Evolutionary conservation across 1,140 invertebrate genomes (phyloP), one percentile per base, ranked within the genome.

Genomic region (Drosophila sulfurigaster): DNA sequence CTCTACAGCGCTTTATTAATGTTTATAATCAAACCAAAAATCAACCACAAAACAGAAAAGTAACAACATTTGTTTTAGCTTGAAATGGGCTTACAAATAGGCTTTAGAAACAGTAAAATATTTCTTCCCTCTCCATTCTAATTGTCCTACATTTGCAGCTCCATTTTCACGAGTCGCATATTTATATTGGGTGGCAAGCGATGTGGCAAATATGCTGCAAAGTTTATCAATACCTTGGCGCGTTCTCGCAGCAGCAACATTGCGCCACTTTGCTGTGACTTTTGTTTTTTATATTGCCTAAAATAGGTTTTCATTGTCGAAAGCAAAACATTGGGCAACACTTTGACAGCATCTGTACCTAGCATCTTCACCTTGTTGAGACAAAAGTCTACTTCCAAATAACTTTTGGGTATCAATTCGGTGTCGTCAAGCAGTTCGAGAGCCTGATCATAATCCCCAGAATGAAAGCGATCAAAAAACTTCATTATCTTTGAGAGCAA

Each of bases 1-100:
- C 30, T 75, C 70, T 15, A n/a, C 13, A 10, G 8, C 43, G 11
- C 11, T 51, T 51, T 62, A 62, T 62, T 62, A 48, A 49, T 45
- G 41, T 43, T 54, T 16, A 35, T 54, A 54, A 54, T 54, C 51
- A 49, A 52, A 35, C 28, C 35, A 13, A 13, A 35, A 2, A n/a
- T 25, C 2, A 11, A 4, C 35, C 35, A 10, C 35, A 38, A 25
- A 38, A 38, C 35, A 10, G 7, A 38, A 38, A 38, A 38, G 35
- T 10, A 38, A 7, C 41, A n/a, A 7, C 4, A 43, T 43, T 43
- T 43, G 41, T 43, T 43, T 13, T 13, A 7, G 41, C 4, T 41
- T 41, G 11, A 41, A 41, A 3, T 41, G 10, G 8, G 30, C 30
- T 7, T 7, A 38, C 8, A 38, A n/a, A 4, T 7, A 4, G 1